Evolutionary conservation across 2,888 invertebrate species (phyloP), one percentile per base, ranked within the genome.

Genomic region (Oxycera nigricornis): DNA sequence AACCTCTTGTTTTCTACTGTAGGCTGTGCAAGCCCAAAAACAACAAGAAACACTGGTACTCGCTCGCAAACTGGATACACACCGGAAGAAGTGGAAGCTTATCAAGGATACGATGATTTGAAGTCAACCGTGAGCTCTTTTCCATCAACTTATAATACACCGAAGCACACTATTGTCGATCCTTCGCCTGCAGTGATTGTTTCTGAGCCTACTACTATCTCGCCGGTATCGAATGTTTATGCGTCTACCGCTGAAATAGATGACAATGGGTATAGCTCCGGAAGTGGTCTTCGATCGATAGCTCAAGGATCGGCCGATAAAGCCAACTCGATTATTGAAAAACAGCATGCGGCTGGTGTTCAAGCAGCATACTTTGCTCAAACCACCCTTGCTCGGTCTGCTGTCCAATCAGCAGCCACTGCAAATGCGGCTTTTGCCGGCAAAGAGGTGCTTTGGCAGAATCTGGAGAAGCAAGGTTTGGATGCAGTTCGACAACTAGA

Each of bases 371-470:
- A 73, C 39, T 89, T 91, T 2, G 92, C 91, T 0, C 91, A 92
- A 85, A 92, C 91, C 79, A 91, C 90, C 0, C 81, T 92, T 22
- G 92, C 92, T 0, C 91, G 92, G 81, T 89, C 91, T 0, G 92
- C 92, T 0, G 89, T 90, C 0, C 89, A 91, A 80, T 88, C 91
- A 14, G 88, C 89, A 0, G 88, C 88, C 1, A 89, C 89, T 0
- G 89, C 89, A 0, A 88, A 88, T 76, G 89, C 89, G 1, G 92
- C 85, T 80, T 87, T 85, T 82, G 91, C 84, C 82, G 92, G 88
- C 82, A 89, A 89, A 79, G 88, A 88, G 77, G 89, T 90, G 22
- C 86, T 90, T 78, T 83, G 89, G 57, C 86, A 88, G 0, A 89
- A 91, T 0, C 82, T 91, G 76, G 90, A 92, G 80, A 91, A 91